Percentiles rank a stretch among this genome's conserved stretches.
These are phyloP conservation scores for Triplophysa siluroides DNA, from an alignment of 2,113 vertebrate genomes.

Conservation along the genomic window DNA sequence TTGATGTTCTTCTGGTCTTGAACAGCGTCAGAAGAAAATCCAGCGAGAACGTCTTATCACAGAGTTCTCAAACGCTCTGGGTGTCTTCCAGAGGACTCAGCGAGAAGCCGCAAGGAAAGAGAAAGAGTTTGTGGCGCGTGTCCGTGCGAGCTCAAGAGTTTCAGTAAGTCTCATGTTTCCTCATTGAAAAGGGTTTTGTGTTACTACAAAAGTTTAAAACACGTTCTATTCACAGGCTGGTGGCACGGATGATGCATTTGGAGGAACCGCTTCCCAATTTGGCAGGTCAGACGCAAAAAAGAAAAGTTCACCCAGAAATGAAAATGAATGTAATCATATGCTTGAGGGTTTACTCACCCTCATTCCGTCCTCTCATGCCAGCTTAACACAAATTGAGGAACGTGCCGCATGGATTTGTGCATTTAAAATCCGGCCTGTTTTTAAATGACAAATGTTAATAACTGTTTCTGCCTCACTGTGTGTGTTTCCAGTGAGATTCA, in stretches of 20 bases:
- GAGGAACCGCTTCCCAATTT: constrained; percentile 76
- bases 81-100: constrained; percentile 89
- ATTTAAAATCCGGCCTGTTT: too few species aligned
- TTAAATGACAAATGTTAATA: too few species aligned
- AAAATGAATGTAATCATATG: too few species aligned
- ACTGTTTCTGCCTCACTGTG: background rate
- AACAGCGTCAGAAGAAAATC: constrained; percentile 91
- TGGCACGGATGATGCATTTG: constrained; percentile 81
- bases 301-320: too few species aligned
- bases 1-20: background rate
- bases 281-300: constrained; percentile 72
- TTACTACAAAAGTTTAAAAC: background rate
- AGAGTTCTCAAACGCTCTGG: constrained; percentile 88
- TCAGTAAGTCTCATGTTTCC: constrained; percentile 78
- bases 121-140: constrained; percentile 92
- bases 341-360: too few species aligned
- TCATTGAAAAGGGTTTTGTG: background rate
- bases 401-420: too few species aligned
- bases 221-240: constrained; percentile 71
- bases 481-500: constrained; percentile 67
- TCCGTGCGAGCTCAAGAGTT: constrained; percentile 89
- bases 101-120: constrained; percentile 90
- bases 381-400: too few species aligned
- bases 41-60: constrained; percentile 90
- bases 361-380: too few species aligned